A percentile compares a stretch with the other conserved stretches of the same genome.
phyloP scores from a whole-genome alignment of 2,113 vertebrate species.

The Oostethus manadensis region DNA sequence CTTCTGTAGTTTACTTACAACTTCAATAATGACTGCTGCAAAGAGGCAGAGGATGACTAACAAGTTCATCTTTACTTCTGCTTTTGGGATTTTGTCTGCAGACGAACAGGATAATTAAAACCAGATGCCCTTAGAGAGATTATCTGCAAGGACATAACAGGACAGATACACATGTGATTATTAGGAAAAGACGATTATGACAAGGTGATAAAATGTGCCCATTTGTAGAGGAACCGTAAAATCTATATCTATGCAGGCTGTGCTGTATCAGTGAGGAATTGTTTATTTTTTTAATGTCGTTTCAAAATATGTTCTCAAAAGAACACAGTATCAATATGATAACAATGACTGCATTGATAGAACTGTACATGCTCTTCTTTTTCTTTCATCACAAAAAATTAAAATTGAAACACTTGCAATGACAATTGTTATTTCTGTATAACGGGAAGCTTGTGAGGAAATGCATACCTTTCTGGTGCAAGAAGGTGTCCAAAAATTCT shows the following conservation, averaged over 20 bases:
- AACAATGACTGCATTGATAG: neutral
- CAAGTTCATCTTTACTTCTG: conserved; percentile 60
- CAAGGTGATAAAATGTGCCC: neutral
- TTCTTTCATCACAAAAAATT: neutral
- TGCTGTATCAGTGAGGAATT: conserved; percentile 16
- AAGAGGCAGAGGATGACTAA: conserved; percentile 37
- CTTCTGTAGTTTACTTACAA: conserved; percentile 42
- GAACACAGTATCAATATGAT: conserved; percentile 16
- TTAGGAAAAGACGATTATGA: neutral
- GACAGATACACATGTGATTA: neutral
- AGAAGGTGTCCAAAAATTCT: conserved; percentile 1
- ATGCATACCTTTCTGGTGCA: conserved; percentile 33
- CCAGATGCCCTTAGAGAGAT: conserved; percentile 30
- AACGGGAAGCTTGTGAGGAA: neutral
- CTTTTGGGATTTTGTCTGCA: conserved; percentile 31
- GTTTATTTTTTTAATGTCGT: conserved; percentile 1
- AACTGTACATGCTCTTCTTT: neutral
- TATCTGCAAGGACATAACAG: neutral
- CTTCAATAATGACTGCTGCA: conserved; percentile 13
- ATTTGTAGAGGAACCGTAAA: conserved; percentile 9
- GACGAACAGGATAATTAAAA: neutral
- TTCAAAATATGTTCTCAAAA: conserved; percentile 11
- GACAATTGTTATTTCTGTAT: neutral
- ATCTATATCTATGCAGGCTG: conserved; percentile 22
- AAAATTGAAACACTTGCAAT: neutral